Conservation (phyloP, 2,113 vertebrate species). For the Leptobrachium ailaonicum region DNA sequence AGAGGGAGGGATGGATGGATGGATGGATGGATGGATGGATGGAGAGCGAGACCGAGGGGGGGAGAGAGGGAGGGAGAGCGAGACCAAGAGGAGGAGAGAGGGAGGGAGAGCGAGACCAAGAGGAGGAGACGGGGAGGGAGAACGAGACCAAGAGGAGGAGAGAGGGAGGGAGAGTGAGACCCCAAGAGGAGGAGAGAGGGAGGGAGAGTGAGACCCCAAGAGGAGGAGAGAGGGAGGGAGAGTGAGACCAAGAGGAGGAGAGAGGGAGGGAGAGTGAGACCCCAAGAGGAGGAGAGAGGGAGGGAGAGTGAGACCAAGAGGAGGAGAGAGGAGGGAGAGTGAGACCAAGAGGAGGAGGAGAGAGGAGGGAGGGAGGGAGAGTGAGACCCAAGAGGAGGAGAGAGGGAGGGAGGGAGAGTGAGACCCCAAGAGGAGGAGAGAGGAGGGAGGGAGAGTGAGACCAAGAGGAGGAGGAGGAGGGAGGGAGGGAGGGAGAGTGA, state of each 20-base stretch:
- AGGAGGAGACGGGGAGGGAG: neutral
- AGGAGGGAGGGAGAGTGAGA: too few relatives aligned
- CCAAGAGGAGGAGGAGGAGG: too few relatives aligned
- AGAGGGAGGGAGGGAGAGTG: too few relatives aligned
- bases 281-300: slow-evolving; percentile 20
- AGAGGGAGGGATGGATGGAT: neutral
- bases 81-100: neutral
- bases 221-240: neutral
- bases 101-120: neutral
- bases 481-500: too few relatives aligned
- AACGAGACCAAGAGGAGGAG: neutral
- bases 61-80: neutral
- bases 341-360: neutral
- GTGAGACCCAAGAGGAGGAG: too few relatives aligned
- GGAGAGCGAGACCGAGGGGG: neutral
- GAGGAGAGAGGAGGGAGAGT: neutral
- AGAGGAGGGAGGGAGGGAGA: too few relatives aligned
- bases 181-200: neutral
- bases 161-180: neutral
- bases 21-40: neutral
- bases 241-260: neutral
- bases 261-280: neutral
- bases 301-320: neutral
- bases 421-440: too few relatives aligned
- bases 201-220: neutral